A percentile compares a stretch with the other conserved stretches of the same genome.
Evolutionary conservation across 2,113 vertebrate species (phyloP).

Genomic region (Mola mola): DNA sequence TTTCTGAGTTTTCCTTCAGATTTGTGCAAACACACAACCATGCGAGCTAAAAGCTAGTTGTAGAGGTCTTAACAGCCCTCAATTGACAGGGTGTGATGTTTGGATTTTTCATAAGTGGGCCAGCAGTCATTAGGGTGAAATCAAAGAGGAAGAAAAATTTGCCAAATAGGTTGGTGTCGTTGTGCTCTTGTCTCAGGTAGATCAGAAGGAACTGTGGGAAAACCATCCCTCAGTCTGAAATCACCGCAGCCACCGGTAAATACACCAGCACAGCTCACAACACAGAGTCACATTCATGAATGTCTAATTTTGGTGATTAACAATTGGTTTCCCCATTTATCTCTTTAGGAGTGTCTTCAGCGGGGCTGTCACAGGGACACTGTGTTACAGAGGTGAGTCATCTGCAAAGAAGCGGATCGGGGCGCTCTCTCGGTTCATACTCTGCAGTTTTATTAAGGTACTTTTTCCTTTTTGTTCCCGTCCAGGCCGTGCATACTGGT

Average conservation of each 20-base stretch:
- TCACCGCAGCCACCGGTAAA: slow-evolving; percentile 47
- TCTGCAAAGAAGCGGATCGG: background rate
- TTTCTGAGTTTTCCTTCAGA: too few species aligned
- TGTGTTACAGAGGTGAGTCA: slow-evolving; percentile 69
- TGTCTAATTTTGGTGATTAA: too few species aligned
- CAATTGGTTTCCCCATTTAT: background rate
- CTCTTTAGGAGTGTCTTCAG: slow-evolving; percentile 70
- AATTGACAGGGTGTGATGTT: too few species aligned
- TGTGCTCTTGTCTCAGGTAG: slow-evolving; percentile 32
- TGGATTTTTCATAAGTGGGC: too few species aligned
- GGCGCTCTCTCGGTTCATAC: background rate
- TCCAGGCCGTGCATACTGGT: slow-evolving; percentile 93
- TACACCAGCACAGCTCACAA: background rate
- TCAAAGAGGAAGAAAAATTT: too few species aligned
- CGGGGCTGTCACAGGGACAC: slow-evolving; percentile 50
- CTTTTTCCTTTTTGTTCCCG: too few species aligned
- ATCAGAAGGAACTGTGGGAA: background rate
- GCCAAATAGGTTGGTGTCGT: background rate
- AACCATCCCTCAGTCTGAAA: background rate
- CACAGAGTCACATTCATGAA: too few species aligned
- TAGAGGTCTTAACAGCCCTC: too few species aligned
- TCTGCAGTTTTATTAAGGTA: background rate
- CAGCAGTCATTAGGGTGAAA: too few species aligned
- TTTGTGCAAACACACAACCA: too few species aligned
- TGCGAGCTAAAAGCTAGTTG: too few species aligned